phyloP scores from a whole-genome alignment of 2,888 invertebrate species.

The Willowsia nigromaculata region DNA sequence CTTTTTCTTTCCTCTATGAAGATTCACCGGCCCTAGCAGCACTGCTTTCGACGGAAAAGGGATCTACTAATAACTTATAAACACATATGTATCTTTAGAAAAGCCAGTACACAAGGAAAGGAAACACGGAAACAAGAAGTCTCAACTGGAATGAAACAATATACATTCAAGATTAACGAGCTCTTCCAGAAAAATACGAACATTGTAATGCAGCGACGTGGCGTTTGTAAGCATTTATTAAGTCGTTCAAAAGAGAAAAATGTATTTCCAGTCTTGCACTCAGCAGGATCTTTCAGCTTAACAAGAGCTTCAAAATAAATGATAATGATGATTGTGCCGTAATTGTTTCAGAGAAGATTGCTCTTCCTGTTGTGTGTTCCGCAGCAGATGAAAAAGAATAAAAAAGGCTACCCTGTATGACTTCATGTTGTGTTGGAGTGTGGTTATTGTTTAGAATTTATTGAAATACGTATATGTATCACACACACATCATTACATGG shows the following conservation, averaged over 20 bases:
- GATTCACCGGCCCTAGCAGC: background rate
- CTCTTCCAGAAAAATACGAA: background rate
- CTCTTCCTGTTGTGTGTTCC: slow-evolving; percentile 38
- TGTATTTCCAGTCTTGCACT: slow-evolving; percentile 40
- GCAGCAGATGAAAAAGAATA: background rate
- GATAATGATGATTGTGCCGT: slow-evolving; percentile 62
- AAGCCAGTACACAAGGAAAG: background rate
- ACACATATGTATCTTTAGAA: background rate
- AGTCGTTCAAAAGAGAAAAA: slow-evolving; percentile 29
- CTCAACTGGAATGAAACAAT: background rate
- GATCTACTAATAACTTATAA: background rate
- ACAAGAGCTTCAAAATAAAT: slow-evolving; percentile 66
- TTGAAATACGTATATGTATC: background rate
- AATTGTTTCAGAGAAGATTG: slow-evolving; percentile 60
- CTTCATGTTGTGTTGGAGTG: background rate
- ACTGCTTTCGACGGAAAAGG: slow-evolving; percentile 12
- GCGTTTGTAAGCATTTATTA: slow-evolving; percentile 22
- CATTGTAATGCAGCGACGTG: background rate
- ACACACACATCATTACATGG: background rate
- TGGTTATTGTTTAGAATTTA: slow-evolving; percentile 5
- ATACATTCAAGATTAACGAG: background rate
- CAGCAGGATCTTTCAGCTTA: slow-evolving; percentile 65
- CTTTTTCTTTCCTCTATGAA: background rate
- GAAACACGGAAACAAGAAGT: slow-evolving; percentile 9
- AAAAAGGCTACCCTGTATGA: background rate